phyloP scores from a whole-genome alignment of 2,113 vertebrate genomes.

The Cinclus cinclus region DNA sequence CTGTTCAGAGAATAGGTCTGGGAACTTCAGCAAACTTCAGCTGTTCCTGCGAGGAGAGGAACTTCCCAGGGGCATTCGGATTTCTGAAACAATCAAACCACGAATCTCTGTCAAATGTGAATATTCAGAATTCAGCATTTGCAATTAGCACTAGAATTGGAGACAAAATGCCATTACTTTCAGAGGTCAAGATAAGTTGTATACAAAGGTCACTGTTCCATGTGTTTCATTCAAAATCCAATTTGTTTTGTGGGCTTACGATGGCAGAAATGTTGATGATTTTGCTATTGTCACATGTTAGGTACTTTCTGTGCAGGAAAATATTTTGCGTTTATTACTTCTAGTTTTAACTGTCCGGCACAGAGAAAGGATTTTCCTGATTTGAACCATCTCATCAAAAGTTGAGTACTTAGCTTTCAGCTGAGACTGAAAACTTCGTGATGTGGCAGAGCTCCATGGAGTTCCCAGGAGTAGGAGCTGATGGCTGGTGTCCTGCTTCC shows the following conservation, averaged over 20 bases:
- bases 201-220: not conserved
- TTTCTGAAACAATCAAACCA: not conserved
- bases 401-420: not conserved
- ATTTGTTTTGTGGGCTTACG: not conserved
- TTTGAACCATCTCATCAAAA: not conserved
- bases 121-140: not conserved
- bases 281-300: not conserved
- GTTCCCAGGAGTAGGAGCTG: not conserved
- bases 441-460: accelerated
- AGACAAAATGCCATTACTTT: not conserved
- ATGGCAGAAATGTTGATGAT: not conserved
- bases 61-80: accelerated
- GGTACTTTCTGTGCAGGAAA: not conserved
- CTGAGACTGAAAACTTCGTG: accelerated
- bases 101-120: not conserved
- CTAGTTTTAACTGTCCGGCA: not conserved
- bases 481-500: accelerated
- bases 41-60: accelerated
- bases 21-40: not conserved
- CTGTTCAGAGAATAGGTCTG: accelerated
- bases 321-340: not conserved
- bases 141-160: not conserved
- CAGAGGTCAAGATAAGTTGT: not conserved
- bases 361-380: not conserved
- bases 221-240: not conserved